Conservation (phyloP, 1,140 invertebrate species). For the Dendroctonus ponderosae region DNA sequence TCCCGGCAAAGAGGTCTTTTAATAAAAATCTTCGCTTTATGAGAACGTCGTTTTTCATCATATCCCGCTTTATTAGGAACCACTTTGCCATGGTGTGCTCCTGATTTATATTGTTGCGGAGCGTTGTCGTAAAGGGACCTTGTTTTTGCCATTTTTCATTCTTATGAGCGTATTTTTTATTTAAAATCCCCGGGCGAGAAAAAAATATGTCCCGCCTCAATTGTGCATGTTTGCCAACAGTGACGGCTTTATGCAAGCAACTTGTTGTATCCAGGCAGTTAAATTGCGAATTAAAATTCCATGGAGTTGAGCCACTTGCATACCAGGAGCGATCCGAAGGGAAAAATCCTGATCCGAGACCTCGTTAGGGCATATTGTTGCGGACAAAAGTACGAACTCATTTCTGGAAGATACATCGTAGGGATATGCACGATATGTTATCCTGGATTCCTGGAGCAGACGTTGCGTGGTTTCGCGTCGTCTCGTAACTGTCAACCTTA, state of each 20-base stretch:
- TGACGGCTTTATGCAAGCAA: background rate
- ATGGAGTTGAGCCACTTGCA: background rate
- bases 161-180: conserved; percentile 23
- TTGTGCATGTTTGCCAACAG: no score
- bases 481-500: conserved; percentile 18
- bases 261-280: background rate
- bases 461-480: conserved; percentile 20
- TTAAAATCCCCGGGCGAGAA: conserved; percentile 12
- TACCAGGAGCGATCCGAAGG: no score
- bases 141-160: conserved; percentile 26
- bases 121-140: conserved; percentile 15
- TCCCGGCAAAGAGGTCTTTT: conserved; percentile 6
- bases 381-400: conserved; percentile 2
- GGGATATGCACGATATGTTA: conserved; percentile 22
- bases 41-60: conserved; percentile 20
- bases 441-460: conserved; percentile 20
- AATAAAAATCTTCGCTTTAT: conserved; percentile 20
- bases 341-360: background rate
- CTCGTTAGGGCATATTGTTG: conserved; percentile 11
- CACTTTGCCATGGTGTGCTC: conserved; percentile 25
- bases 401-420: conserved; percentile 15
- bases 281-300: no score
- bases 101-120: conserved; percentile 27
- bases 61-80: conserved; percentile 25
- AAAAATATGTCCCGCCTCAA: background rate